These are phyloP conservation scores for Cremastobaeus sp. DNA, from an alignment of 2,888 invertebrate genomes.

Conservation along the genomic window DNA sequence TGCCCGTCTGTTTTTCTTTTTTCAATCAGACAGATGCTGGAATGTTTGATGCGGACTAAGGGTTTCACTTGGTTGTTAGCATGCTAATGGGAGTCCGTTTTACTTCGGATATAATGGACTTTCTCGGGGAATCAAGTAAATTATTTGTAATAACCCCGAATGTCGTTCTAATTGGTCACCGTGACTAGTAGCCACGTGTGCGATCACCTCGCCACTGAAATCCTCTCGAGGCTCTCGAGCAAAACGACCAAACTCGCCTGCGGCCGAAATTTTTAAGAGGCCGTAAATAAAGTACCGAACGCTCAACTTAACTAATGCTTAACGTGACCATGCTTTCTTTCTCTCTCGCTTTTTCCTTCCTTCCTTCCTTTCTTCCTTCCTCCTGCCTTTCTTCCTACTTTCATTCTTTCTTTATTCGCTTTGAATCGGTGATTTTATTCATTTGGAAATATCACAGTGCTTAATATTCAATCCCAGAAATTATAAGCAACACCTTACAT, in stretches of 20 bases:
- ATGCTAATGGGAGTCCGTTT: conserved; percentile 74
- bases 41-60: conserved; percentile 71
- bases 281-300: conserved; percentile 46
- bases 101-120: conserved; percentile 55
- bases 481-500: too few relatives aligned
- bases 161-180: conserved; percentile 61
- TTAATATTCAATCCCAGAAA: too few relatives aligned
- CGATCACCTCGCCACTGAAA: conserved; percentile 31
- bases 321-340: too few relatives aligned
- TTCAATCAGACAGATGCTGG: too few relatives aligned
- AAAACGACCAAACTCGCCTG: conserved; percentile 11
- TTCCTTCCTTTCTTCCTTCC: neutral
- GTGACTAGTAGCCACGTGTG: conserved; percentile 55
- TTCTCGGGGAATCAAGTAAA: conserved; percentile 66
- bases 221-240: conserved; percentile 12
- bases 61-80: conserved; percentile 75
- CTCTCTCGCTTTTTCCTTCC: conserved; percentile 5
- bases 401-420: too few relatives aligned
- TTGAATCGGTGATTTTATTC: too few relatives aligned
- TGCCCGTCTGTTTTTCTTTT: conserved; percentile 14
- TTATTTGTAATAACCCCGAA: conserved; percentile 72
- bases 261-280: conserved; percentile 26
- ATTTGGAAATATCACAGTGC: conserved; percentile 46
- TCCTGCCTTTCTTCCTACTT: too few relatives aligned
- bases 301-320: too few relatives aligned